Conservation (phyloP, 2,888 invertebrate genomes). For the Drosophila nigritarsus region DNA sequence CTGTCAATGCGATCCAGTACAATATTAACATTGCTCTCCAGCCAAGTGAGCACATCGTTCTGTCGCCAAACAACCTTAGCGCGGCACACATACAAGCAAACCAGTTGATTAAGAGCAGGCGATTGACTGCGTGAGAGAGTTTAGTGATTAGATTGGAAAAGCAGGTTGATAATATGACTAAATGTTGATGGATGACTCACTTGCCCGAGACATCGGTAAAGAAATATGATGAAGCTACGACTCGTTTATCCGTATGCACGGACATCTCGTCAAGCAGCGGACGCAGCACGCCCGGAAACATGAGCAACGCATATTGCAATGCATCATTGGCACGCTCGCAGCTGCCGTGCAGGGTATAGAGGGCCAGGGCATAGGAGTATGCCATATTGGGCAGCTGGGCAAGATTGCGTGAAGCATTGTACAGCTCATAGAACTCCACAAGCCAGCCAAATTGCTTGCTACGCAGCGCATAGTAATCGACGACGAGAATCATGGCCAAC, state of each 20-base stretch:
- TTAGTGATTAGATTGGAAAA: constrained; percentile 20
- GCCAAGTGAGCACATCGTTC: constrained; percentile 89
- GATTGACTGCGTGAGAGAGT: constrained; percentile 85
- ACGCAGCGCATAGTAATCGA: constrained; percentile 93
- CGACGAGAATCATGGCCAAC: constrained; percentile 90
- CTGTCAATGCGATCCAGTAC: constrained; percentile 88
- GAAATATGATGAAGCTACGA: constrained; percentile 86
- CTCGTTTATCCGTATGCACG: constrained; percentile 89
- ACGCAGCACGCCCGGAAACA: constrained; percentile 92
- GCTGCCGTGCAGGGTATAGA: constrained; percentile 87
- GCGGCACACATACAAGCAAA: constrained; percentile 90
- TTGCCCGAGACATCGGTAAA: constrained; percentile 80
- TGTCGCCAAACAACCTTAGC: constrained; percentile 93
- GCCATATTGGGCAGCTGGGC: constrained; percentile 95
- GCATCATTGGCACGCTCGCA: constrained; percentile 87
- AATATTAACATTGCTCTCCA: constrained; percentile 89
- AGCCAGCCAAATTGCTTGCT: constrained; percentile 91
- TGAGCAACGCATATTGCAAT: constrained; percentile 91
- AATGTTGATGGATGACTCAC: constrained; percentile 52
- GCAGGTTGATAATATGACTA: constrained; percentile 2
- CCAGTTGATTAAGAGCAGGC: constrained; percentile 89
- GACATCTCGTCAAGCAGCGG: constrained; percentile 91
- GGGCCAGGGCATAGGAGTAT: constrained; percentile 91
- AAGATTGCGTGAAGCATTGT: constrained; percentile 88
- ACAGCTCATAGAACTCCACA: constrained; percentile 87